Percentiles rank a stretch among this genome's conserved stretches.
phyloP scores from a whole-genome alignment of 2,888 invertebrate species.

The Ophraella communa region DNA sequence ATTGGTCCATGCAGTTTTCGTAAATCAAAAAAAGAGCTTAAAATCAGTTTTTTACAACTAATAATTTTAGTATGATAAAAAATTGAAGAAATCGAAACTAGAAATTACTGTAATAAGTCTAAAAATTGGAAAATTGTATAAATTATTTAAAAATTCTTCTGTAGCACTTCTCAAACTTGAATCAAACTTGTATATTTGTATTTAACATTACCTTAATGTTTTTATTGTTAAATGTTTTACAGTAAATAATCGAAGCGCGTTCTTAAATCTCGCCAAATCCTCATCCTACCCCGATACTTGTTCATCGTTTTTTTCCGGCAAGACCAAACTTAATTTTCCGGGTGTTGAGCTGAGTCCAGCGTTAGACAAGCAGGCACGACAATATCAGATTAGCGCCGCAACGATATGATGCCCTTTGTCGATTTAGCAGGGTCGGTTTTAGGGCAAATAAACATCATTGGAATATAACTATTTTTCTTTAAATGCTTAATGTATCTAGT shows the following conservation, averaged over 20 bases:
- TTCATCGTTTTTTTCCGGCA: conserved; percentile 48
- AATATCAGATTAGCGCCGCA: conserved; percentile 58
- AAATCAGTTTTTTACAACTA: no score
- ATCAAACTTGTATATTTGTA: no score
- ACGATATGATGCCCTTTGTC: conserved; percentile 1
- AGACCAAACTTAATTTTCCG: conserved; percentile 61
- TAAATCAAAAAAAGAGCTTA: no score
- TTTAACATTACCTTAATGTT: background rate
- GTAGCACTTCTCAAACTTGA: no score
- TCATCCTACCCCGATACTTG: conserved; percentile 52
- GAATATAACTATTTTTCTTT: no score
- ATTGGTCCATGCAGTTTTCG: no score
- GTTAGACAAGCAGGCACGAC: conserved; percentile 53
- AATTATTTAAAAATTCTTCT: background rate
- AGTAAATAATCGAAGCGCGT: background rate
- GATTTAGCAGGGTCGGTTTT: background rate
- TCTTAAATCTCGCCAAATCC: conserved; percentile 21
- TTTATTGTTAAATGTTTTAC: background rate
- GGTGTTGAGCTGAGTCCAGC: conserved; percentile 58
- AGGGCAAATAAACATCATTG: no score
- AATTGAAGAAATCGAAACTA: no score
- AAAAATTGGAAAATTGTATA: no score
- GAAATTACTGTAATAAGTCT: no score
- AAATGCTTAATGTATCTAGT: no score
- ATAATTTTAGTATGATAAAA: no score